Base-by-base conservation (phyloP, 35 echinoderm and acorn worm species). In the Ophioderma brevispina region DNA sequence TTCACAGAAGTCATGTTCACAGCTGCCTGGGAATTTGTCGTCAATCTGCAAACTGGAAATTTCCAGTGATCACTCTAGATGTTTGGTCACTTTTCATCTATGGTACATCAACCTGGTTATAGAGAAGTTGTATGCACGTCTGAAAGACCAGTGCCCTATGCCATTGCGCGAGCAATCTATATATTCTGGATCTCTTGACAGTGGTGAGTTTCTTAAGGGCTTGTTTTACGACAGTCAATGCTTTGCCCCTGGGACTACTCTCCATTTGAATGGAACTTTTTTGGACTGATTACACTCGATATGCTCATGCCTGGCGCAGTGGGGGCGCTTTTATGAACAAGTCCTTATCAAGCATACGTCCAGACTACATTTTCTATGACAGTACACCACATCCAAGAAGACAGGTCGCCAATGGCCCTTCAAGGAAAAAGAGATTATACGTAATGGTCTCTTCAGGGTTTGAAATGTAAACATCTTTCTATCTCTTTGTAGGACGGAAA, bases 171-270 rank as follows among this genome's bases (percentile, higher is more conserved):
- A 0, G 33, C 92, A 6, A 93, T 99, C 21, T 99, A 99, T 82
- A 88, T 91, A 2, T 25, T 91, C 0, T 99, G 97, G 97, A 89
- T 99, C 95, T 99, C 42, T 92, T 92, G 21, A 95, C 97, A 21
- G n/a, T n/a, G n/a, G n/a, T n/a, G n/a, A n/a, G n/a, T n/a, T n/a
- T n/a, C n/a, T n/a, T n/a, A n/a, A n/a, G 97, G 97, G 39, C 42
- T 95, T 10, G 31, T 99, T 11, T 84, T 99, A 38, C 43, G 76
- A 33, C 97, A 99, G 78, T 95, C 95, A 36, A 86, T 91, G 38
- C 93, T 94, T 30, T 99, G 97, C 43, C 97, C 97, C 0, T 99
- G 97, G 97, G 97, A 99, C 89, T 99, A 99, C 64, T 93, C 97
- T 36, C 97, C 97, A 18, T 99, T 99, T 78, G 97, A 99, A 81